Percentiles rank a stretch among this genome's conserved stretches.
These are phyloP conservation scores for Whitmania pigra DNA, from an alignment of 1,140 invertebrate species.

Conservation along the genomic window DNA sequence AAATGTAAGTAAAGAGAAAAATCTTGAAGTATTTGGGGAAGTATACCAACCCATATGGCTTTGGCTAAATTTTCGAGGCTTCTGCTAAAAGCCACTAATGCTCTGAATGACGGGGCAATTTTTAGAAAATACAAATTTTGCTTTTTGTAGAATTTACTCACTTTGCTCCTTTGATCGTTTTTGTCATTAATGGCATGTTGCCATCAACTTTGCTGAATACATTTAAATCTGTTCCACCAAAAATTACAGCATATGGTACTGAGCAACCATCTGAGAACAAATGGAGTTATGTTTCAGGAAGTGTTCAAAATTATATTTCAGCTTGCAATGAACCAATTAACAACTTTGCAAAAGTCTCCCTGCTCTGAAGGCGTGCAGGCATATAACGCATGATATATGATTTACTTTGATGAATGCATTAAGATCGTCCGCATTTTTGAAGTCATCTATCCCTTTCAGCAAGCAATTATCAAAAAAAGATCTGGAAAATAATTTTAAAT, in stretches of 20 bases:
- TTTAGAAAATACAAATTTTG: neutral
- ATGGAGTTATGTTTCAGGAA: no score
- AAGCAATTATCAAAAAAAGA: conserved; percentile 10
- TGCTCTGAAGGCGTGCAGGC: neutral
- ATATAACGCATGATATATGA: conserved; percentile 7
- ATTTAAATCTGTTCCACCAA: conserved; percentile 13
- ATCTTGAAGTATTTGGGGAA: neutral
- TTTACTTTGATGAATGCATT: neutral
- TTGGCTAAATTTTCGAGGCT: no score
- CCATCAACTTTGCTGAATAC: neutral
- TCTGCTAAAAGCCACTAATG: neutral
- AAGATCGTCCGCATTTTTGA: neutral
- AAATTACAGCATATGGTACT: conserved; percentile 11
- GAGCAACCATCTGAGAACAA: neutral
- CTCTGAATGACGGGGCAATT: neutral
- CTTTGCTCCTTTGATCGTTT: neutral
- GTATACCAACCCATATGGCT: neutral
- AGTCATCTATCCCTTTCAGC: neutral
- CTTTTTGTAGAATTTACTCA: neutral
- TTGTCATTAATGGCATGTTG: neutral
- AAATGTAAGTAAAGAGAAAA: neutral
- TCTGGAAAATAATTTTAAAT: neutral
- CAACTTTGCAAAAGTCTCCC: neutral
- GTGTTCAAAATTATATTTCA: neutral
- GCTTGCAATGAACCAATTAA: neutral